These are phyloP conservation scores for Gallinago media DNA, from an alignment of 2,113 vertebrate genomes.

Conservation along the genomic window DNA sequence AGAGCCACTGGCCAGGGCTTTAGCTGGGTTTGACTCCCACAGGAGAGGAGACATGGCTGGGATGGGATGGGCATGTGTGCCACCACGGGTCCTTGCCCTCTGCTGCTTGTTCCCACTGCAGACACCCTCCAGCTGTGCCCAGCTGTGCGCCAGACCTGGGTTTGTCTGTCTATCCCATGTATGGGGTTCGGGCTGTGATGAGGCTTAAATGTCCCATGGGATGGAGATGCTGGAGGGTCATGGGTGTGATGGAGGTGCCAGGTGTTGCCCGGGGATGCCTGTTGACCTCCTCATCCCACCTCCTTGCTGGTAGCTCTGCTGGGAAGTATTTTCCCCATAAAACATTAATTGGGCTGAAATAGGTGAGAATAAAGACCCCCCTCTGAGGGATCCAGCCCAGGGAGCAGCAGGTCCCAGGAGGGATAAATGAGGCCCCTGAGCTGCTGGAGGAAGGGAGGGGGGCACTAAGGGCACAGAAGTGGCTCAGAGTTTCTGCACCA, in stretches of 20 bases:
- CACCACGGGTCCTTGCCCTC: not conserved
- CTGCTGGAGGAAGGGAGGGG: fast-evolving
- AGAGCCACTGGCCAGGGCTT: not conserved
- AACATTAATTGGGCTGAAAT: not conserved
- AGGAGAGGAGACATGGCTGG: not conserved
- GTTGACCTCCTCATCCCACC: fast-evolving
- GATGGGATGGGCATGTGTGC: fast-evolving
- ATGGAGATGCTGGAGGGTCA: not conserved
- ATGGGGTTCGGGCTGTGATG: not conserved
- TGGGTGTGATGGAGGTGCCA: fast-evolving
- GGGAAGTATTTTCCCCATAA: not conserved
- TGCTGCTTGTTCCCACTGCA: not conserved
- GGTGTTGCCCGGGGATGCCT: not conserved
- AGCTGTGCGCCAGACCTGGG: not conserved
- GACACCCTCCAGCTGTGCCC: not conserved
- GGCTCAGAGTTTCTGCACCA: not conserved
- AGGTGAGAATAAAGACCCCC: not conserved
- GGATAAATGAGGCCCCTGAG: not conserved
- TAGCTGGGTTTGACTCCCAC: not conserved
- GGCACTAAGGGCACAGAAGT: not conserved
- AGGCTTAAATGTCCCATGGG: not conserved
- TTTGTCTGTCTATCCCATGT: fast-evolving
- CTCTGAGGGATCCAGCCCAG: not conserved
- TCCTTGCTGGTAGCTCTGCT: not conserved
- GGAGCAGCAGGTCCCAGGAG: fast-evolving